Evolutionary conservation across 2,797 vertebrate genomes (phyloP).

Genomic region (Micrastur ruficollis): DNA sequence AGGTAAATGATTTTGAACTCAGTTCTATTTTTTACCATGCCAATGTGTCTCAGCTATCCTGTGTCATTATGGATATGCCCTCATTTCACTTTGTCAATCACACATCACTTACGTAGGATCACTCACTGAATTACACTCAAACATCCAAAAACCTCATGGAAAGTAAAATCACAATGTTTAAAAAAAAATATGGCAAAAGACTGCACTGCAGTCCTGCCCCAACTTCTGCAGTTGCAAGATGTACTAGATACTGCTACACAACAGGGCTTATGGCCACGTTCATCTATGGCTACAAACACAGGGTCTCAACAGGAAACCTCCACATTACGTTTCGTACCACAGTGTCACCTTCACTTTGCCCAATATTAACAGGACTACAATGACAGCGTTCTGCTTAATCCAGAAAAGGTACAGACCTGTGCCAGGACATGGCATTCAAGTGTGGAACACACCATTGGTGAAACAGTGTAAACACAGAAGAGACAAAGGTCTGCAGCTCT

Average conservation of each 20-base stretch:
- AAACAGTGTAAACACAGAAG: background rate
- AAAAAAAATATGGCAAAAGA: background rate
- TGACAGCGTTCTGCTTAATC: background rate
- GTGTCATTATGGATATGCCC: background rate
- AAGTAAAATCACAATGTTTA: background rate
- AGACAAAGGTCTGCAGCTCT: background rate
- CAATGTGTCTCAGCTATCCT: background rate
- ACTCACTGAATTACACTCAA: background rate
- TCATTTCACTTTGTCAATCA: background rate
- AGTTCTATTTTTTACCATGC: background rate
- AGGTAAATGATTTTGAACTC: background rate
- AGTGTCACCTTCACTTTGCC: background rate
- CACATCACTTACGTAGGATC: background rate
- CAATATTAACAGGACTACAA: background rate
- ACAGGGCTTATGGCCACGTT: background rate
- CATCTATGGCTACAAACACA: background rate
- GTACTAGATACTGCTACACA: background rate
- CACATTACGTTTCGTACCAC: background rate
- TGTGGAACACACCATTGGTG: background rate
- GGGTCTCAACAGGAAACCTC: background rate
- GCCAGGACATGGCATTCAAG: background rate
- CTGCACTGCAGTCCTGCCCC: background rate
- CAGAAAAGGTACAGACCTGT: background rate
- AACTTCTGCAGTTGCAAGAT: background rate
- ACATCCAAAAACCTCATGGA: background rate